Percentiles rank a stretch among this genome's conserved stretches.
Evolutionary conservation across 53 echinoderm and acorn worm species (phyloP).

Genomic region (Pentamera pediparva): DNA sequence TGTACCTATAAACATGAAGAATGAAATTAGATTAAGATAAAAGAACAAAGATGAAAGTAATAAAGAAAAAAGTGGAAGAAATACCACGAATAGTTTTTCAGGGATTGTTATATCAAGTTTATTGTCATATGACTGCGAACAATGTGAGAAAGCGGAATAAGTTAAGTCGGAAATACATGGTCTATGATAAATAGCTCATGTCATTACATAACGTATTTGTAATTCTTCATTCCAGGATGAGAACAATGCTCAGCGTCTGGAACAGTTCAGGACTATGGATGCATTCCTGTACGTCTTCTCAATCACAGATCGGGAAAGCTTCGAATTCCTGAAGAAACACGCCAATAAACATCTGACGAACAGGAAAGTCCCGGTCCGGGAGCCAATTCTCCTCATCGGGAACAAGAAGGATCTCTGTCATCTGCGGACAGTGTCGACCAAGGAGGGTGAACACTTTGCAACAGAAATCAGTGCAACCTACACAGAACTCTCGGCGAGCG

Average conservation of each 20-base stretch:
- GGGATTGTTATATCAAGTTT: too few relatives aligned
- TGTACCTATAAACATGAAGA: too few relatives aligned
- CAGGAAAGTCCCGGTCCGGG: constrained; percentile 44
- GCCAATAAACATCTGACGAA: constrained; percentile 20
- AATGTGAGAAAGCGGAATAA: too few relatives aligned
- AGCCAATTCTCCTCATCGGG: constrained; percentile 71
- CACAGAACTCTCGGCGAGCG: constrained; percentile 79
- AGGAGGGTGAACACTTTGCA: constrained; percentile 77
- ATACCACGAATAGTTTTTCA: too few relatives aligned
- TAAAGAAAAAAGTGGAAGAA: too few relatives aligned
- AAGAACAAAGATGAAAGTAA: too few relatives aligned
- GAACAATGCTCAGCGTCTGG: constrained; percentile 59
- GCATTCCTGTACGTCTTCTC: constrained; percentile 83
- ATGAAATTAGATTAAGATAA: too few relatives aligned
- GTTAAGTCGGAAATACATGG: too few relatives aligned
- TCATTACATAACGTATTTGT: too few relatives aligned
- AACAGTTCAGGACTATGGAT: constrained; percentile 69
- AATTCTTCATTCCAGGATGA: too few relatives aligned
- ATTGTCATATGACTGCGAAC: too few relatives aligned
- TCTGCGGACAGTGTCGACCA: constrained; percentile 51
- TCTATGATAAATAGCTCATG: too few relatives aligned
- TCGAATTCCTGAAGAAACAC: constrained; percentile 44
- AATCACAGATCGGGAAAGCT: constrained; percentile 72
- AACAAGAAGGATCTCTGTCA: constrained; percentile 93
- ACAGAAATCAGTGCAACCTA: constrained; percentile 74